Base-by-base conservation (phyloP, 2,888 invertebrate species). In the Lasioglossum zephyrum region DNA sequence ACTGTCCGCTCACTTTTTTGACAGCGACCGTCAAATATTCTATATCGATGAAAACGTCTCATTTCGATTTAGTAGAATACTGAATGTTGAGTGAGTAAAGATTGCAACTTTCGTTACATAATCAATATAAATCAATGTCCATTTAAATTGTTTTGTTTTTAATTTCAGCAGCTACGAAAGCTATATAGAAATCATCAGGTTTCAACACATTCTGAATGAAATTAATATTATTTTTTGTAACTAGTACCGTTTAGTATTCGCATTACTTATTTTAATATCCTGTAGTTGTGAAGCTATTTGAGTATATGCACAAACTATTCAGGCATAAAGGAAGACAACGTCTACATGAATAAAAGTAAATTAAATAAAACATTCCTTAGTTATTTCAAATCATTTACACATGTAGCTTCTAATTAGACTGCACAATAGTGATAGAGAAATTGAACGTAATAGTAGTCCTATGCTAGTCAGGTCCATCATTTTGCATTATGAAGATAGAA, bases 211-310 rank as follows among this genome's bases (percentile, higher is more conserved):
- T 79, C 73, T 39, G 31, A 4, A 77, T 69, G 53, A 13, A 79
- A 16, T 77, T 60, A 77, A 49, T 49, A 41, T 63, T 44, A 73
- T 22, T 49, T 22, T n/a, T 57, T 57, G 57, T 60, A 36, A 47
- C 18, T 44, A 47, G 22, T 77, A 79, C 63, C n/a, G 16, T 82
- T 72, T 75, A 70, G 69, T 78, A 80, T 83, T 39, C 31, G 60
- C 85, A 85, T 81, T 87, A 86, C 87, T 83, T 86, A 83, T 79
- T 87, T 44, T 83, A 86, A 86, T 86, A 87, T 86, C 44, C 87
- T 70, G 86, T 86, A 83, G 73, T 81, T 77, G 6, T 74, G 47
- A 79, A 84, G 81, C 69, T 79, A 72, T 75, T 31, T 81, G 22
- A 79, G 81, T 76, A 63, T 74, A 63, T 75, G 78, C 76, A 76